Base-by-base conservation (phyloP, 1,140 invertebrate genomes). In the Calliphora vicina region DNA sequence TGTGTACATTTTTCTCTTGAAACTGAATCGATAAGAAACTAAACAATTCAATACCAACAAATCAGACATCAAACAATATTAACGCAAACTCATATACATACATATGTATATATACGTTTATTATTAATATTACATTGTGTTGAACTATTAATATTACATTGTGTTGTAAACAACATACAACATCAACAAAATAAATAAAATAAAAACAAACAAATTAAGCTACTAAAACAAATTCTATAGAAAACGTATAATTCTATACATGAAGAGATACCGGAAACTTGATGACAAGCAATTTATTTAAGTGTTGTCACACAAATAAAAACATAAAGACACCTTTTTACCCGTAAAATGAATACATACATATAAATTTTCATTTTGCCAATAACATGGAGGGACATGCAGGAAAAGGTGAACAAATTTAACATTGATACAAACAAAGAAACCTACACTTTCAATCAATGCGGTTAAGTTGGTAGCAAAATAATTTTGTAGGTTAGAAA, bases 251-350 rank as follows among this genome's bases (percentile, higher is more conserved):
- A 67, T 25, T 25, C 61, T 23, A 78, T 43, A 78, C 15, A 78
- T 78, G 74, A 45, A 43, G 20, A 78, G n/a, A 78, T 23, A 25
- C 74, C 74, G 74, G 74, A 78, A 78, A 78, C 35, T 43, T 78
- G 74, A 45, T 78, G 74, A 78, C 74, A 78, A 43, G 35, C 74
- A 78, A 78, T 78, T 78, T 78, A 78, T 25, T 78, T 78, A 78
- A 78, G 74, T 78, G 74, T 43, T 78, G 74, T 78, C 74, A 78
- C 35, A 78, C 74, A 78, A 78, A 78, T 43, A 78, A 78, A 43
- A 43, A 76, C 73, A 76, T 12, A 76, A 29, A 42, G 35, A 76
- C 73, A 42, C 61, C 23, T 67, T 20, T 67, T 57, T 57, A 6
- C 50, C 50, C 15, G 61, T 20, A 23, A 67, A 67, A 23, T 25